Evolutionary conservation across 2,888 invertebrate species (phyloP).

Genomic region (Nemotelus nigrinus): DNA sequence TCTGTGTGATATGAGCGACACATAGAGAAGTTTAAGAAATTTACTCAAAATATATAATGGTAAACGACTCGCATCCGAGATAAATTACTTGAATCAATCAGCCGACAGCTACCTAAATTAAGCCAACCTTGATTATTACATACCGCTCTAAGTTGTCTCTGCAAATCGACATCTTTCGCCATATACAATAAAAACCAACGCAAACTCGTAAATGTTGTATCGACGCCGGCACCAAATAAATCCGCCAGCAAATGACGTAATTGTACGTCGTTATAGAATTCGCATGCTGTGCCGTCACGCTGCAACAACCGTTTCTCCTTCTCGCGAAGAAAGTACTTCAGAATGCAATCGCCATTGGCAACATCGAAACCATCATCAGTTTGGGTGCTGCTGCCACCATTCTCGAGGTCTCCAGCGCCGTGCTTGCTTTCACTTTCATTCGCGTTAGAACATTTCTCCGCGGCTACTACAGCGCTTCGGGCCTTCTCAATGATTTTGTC

Average conservation of each 20-base stretch:
- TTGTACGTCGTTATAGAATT: slow-evolving; percentile 73
- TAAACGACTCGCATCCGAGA: no score
- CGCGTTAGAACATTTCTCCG: slow-evolving; percentile 25
- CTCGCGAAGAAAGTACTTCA: slow-evolving; percentile 74
- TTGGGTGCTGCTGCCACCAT: slow-evolving; percentile 8
- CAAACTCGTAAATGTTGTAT: slow-evolving; percentile 82
- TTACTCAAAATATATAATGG: no score
- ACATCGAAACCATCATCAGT: slow-evolving; percentile 27
- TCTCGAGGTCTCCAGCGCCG: background rate
- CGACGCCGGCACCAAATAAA: slow-evolving; percentile 86
- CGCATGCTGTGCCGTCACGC: slow-evolving; percentile 63
- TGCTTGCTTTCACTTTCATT: slow-evolving; percentile 61
- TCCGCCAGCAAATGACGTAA: slow-evolving; percentile 81
- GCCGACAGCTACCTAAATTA: background rate
- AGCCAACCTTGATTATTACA: background rate
- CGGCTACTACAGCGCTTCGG: background rate
- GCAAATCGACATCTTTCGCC: slow-evolving; percentile 72
- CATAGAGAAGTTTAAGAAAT: no score
- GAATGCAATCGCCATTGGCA: slow-evolving; percentile 60
- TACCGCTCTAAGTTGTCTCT: slow-evolving; percentile 65
- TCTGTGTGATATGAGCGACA: no score
- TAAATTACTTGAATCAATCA: no score
- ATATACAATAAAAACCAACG: slow-evolving; percentile 85
- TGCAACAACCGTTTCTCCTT: slow-evolving; percentile 66
- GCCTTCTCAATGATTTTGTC: slow-evolving; percentile 71